A percentile compares a stretch with the other conserved stretches of the same genome.
Conservation (phyloP, 2,888 invertebrate species). For the Panopea generosa region DNA sequence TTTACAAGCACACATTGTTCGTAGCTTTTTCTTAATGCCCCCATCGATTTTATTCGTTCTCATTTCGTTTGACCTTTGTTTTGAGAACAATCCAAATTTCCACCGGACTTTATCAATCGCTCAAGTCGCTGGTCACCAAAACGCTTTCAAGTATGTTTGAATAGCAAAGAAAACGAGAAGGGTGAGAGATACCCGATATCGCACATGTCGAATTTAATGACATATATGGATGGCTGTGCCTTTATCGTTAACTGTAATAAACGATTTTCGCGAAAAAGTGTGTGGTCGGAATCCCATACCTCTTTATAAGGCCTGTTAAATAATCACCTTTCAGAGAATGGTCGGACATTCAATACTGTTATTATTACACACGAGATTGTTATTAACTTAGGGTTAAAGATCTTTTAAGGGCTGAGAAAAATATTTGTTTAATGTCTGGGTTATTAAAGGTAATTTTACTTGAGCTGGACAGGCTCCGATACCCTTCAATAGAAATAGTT, state of each 20-base stretch:
- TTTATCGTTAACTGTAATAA: conserved; percentile 23
- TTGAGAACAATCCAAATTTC: conserved; percentile 30
- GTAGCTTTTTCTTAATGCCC: no score
- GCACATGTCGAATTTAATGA: conserved; percentile 34
- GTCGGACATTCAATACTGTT: conserved; percentile 36
- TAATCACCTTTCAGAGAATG: conserved; percentile 45
- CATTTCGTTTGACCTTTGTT: conserved; percentile 13
- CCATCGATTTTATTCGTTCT: no score
- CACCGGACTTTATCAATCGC: conserved; percentile 14
- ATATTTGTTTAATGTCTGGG: no score
- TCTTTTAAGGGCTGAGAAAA: background rate
- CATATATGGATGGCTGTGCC: conserved; percentile 33
- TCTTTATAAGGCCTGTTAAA: conserved; percentile 40
- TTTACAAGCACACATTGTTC: no score
- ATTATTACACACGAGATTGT: conserved; percentile 28
- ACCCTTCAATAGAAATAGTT: no score
- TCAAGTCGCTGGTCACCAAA: conserved; percentile 27
- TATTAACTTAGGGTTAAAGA: background rate
- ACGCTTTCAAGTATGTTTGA: conserved; percentile 44
- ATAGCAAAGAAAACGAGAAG: conserved; percentile 26
- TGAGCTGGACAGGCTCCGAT: no score
- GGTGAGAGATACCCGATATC: conserved; percentile 39
- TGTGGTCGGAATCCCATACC: conserved; percentile 15
- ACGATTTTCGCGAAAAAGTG: conserved; percentile 15
- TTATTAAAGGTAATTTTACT: no score